These are phyloP conservation scores for Sphyrna mokarran DNA, from an alignment of 2,113 vertebrate genomes.

Conservation along the genomic window DNA sequence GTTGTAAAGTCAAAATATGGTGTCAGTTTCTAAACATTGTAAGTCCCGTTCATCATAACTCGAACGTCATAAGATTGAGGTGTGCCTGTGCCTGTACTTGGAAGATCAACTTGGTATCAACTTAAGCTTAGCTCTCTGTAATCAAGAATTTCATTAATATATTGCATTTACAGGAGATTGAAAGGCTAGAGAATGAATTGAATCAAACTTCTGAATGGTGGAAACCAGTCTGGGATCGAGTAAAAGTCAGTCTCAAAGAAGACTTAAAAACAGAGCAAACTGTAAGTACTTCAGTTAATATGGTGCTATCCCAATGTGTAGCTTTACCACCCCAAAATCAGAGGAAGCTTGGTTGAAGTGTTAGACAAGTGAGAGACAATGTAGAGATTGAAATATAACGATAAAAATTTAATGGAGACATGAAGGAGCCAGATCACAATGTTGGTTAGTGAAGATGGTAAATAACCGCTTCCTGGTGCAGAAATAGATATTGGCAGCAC, in stretches of 20 bases:
- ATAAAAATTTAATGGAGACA: not conserved
- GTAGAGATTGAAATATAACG: not conserved
- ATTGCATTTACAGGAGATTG: constrained; percentile 73
- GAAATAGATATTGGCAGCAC: too few relatives aligned
- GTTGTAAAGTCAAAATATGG: too few relatives aligned
- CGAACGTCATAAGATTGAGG: too few relatives aligned
- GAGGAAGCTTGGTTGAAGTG: not conserved
- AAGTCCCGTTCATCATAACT: too few relatives aligned
- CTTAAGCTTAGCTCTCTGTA: not conserved
- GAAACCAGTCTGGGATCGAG: constrained; percentile 82
- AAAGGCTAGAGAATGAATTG: constrained; percentile 79
- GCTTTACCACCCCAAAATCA: not conserved
- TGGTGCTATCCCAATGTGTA: not conserved
- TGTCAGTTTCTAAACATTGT: too few relatives aligned
- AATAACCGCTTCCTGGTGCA: too few relatives aligned
- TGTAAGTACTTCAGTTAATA: constrained; percentile 56
- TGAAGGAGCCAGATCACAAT: not conserved
- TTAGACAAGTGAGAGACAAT: not conserved
- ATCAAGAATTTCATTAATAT: not conserved
- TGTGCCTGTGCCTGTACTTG: not conserved
- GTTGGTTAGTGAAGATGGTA: not conserved
- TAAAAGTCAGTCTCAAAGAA: constrained; percentile 75
- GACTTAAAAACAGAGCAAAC: constrained; percentile 71
- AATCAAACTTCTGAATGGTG: constrained; percentile 81
- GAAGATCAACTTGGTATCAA: not conserved